phyloP scores from a whole-genome alignment of 92 coral and sea anemone genomes.

The Epizoanthus scotinus region DNA sequence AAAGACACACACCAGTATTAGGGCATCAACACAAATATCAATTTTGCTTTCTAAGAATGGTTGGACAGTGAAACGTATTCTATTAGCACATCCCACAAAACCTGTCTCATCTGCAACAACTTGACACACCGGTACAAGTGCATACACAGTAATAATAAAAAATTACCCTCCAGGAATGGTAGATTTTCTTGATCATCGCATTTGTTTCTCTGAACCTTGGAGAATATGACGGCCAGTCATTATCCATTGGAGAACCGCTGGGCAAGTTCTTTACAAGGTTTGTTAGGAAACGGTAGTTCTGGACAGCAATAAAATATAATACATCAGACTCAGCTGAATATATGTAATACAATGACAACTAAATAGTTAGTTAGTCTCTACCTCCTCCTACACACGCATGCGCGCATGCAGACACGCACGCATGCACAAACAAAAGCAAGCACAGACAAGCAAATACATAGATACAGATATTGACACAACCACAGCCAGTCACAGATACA shows the following conservation, averaged over 20 bases:
- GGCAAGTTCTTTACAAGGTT: constrained; percentile 78
- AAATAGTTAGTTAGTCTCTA: too few relatives aligned
- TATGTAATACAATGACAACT: too few relatives aligned
- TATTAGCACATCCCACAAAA: too few relatives aligned
- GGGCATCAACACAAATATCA: background rate
- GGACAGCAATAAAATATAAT: background rate
- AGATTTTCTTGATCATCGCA: constrained; percentile 64
- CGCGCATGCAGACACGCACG: too few relatives aligned
- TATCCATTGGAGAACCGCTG: constrained; percentile 79
- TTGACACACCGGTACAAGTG: background rate
- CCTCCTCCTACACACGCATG: too few relatives aligned
- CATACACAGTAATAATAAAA: background rate
- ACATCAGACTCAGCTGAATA: background rate
- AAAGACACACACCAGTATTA: background rate
- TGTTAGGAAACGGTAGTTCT: constrained; percentile 74
- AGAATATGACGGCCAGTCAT: constrained; percentile 85
- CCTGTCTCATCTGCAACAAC: too few relatives aligned
- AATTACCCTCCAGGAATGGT: constrained; percentile 91
- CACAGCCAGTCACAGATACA: too few relatives aligned
- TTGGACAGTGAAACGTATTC: too few relatives aligned
- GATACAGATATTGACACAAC: too few relatives aligned
- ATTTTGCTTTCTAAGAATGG: background rate
- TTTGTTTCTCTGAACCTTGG: constrained; percentile 76
- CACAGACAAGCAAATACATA: too few relatives aligned
- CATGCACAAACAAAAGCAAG: too few relatives aligned